phyloP scores from a whole-genome alignment of 2,113 vertebrate species.

The Fukomys damarensis region DNA sequence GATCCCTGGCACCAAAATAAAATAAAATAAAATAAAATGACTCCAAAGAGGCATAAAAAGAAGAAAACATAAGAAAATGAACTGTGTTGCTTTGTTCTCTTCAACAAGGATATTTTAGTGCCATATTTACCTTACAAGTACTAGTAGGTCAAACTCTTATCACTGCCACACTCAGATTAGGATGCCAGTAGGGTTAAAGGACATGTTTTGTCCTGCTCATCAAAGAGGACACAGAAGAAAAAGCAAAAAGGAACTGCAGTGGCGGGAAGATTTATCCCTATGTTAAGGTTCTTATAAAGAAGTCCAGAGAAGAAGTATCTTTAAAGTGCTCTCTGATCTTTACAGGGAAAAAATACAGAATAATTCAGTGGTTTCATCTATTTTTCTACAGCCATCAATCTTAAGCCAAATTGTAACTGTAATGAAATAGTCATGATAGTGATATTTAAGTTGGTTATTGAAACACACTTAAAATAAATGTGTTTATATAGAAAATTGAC shows the following conservation, averaged over 20 bases:
- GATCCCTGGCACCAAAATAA: no score
- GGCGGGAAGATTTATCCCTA: neutral
- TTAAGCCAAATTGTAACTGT: constrained; percentile 12
- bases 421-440: neutral
- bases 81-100: constrained; percentile 1
- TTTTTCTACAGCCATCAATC: constrained; percentile 12
- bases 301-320: neutral
- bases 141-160: neutral
- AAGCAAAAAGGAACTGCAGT: neutral
- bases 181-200: neutral
- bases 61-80: constrained; percentile 18
- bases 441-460: neutral
- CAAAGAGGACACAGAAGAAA: neutral
- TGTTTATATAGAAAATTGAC: constrained; percentile 1
- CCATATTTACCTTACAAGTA: constrained; percentile 19
- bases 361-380: neutral
- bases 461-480: neutral
- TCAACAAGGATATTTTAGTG: neutral
- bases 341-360: neutral
- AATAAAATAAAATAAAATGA: no score
- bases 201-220: neutral
- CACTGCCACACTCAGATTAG: neutral
- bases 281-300: constrained; percentile 28
- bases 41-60: neutral
- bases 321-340: neutral